Evolutionary conservation across 2,888 invertebrate species (phyloP).

Genomic region (Elegia similella): DNA sequence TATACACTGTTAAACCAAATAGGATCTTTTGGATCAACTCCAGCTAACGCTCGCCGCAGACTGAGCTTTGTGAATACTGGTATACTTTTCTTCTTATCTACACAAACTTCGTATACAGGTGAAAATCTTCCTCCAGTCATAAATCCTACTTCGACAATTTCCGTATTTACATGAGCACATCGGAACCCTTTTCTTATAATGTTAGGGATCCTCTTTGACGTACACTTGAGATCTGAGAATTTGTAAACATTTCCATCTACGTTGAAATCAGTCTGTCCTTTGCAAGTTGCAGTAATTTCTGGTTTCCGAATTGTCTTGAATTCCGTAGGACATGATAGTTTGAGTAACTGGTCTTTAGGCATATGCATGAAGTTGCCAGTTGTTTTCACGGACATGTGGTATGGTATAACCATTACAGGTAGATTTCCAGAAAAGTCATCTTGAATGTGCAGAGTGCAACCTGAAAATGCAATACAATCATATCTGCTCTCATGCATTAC

Average conservation of each 20-base stretch:
- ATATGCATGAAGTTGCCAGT: constrained; percentile 35
- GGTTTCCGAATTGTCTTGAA: constrained; percentile 29
- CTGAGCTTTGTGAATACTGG: constrained; percentile 41
- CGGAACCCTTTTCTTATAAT: constrained; percentile 24
- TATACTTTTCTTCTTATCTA: constrained; percentile 34
- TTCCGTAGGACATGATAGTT: constrained; percentile 39
- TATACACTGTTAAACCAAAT: constrained; percentile 35
- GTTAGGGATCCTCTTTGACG: constrained; percentile 30
- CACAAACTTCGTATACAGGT: constrained; percentile 46
- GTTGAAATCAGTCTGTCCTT: constrained; percentile 32
- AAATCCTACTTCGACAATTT: constrained; percentile 41
- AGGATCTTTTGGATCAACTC: constrained; percentile 19
- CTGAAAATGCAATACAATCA: constrained; percentile 35
- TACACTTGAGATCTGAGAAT: constrained; percentile 45
- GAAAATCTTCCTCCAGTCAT: constrained; percentile 24
- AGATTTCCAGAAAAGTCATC: constrained; percentile 34
- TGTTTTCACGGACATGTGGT: constrained; percentile 25
- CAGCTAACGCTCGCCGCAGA: constrained; percentile 30
- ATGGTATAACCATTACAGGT: constrained; percentile 38
- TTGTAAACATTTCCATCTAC: constrained; percentile 30
- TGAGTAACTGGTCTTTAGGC: constrained; percentile 29
- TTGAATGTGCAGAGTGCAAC: constrained; percentile 42
- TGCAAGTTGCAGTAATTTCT: constrained; percentile 36
- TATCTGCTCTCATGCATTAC: background rate
- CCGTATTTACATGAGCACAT: constrained; percentile 35